These are phyloP conservation scores for Chrysogorgia sp. DNA, from an alignment of 92 coral and sea anemone genomes.

Conservation along the genomic window DNA sequence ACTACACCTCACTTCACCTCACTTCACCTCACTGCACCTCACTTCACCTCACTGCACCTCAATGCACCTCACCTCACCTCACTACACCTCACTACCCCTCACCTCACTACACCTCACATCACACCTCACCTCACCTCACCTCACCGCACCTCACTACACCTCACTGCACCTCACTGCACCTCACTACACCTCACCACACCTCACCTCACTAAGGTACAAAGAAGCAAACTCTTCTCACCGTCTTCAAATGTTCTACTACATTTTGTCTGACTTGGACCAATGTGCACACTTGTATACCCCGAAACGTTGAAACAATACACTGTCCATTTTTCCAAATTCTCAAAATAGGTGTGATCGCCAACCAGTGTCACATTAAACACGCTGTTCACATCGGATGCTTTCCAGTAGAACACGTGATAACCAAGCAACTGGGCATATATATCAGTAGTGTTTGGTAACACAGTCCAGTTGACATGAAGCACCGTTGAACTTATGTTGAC, in stretches of 20 bases:
- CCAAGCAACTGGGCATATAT: constrained; percentile 10
- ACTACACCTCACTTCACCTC: too few species aligned
- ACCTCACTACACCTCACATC: too few species aligned
- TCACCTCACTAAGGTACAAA: too few species aligned
- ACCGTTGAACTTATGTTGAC: constrained; percentile 25
- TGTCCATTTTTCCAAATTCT: constrained; percentile 29
- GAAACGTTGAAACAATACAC: constrained; percentile 21
- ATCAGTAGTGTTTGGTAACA: constrained; percentile 2
- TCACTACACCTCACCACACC: background rate
- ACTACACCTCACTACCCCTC: too few species aligned
- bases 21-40: too few species aligned
- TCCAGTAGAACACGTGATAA: constrained; percentile 26
- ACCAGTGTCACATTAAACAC: background rate
- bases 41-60: too few species aligned
- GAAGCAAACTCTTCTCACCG: background rate
- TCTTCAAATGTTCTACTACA: constrained; percentile 19
- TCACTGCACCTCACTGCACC: too few species aligned
- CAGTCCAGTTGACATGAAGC: constrained; percentile 27
- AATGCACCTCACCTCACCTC: too few species aligned
- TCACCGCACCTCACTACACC: too few species aligned
- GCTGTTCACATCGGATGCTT: background rate
- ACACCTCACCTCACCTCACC: too few species aligned
- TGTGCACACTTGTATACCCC: background rate
- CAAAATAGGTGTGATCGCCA: background rate
- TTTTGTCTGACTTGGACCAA: constrained; percentile 16